Evolutionary conservation across 1,140 invertebrate species (phyloP), one percentile per base, ranked within the genome.

Genomic region (Penaeus indicus): DNA sequence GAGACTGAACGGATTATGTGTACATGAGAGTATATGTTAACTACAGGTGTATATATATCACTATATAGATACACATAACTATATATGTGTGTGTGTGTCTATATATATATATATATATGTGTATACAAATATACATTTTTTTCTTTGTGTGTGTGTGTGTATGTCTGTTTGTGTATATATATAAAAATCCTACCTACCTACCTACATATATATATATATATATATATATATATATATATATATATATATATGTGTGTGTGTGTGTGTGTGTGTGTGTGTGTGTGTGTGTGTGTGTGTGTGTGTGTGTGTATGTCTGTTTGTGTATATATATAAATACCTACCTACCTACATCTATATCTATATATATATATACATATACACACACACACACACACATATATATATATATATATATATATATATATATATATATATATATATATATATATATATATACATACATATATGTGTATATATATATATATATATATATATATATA

Each of bases 401-500:
- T 54, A 54, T 42, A 42, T 42, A 42, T 42, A 42, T 42, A 42
- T 42, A 42, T 42, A 42, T 42, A 42, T 8, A 8, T 42, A 42
- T 42, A 42, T 8, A 42, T 42, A 8, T 42, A 42, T 8, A 42
- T 42, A 42, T 42, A 42, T 8, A 42, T 4, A 1, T 42, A 42
- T 0, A 54, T 42, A 54, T 38, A 54, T 42, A 27, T 3, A 11
- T 8, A 25, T 21, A 21, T 19, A 10, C 38, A 63, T 18, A 62
- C 21, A 82, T 7, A 82, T 22, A 25, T 82, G 54, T 54, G 54
- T 42, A 47, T 21, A 81, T 81, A 42, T 42, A 38, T 81, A 54
- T 54, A 38, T 38, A 38, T 82, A n/a, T 62, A 63, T 82, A 61
- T 82, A 82, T 82, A 61, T 82, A 82, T 82, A 61, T 82, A 82